These are phyloP conservation scores for Lochmaea crataegi DNA, from an alignment of 2,888 invertebrate genomes.

Conservation along the genomic window DNA sequence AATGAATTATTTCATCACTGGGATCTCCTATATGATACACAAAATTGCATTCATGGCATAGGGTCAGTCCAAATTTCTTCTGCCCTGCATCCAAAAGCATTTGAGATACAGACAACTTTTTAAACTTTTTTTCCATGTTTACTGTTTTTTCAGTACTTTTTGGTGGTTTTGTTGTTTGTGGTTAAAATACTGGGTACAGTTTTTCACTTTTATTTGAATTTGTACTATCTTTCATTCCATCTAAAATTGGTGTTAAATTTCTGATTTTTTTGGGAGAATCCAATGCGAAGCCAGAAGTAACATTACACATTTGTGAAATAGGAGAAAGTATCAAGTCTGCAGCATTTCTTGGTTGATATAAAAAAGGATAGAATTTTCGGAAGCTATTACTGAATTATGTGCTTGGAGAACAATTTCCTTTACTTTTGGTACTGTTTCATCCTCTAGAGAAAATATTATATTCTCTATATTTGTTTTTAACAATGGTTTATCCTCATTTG, in stretches of 20 bases:
- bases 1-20: constrained; percentile 81
- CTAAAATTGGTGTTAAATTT: constrained; percentile 56
- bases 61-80: constrained; percentile 79
- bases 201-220: constrained; percentile 48
- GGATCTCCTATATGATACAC: constrained; percentile 81
- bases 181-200: constrained; percentile 66
- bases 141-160: constrained; percentile 41
- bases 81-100: constrained; percentile 88
- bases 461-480: constrained; percentile 46
- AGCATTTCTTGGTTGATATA: constrained; percentile 45
- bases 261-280: constrained; percentile 66
- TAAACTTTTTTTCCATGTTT: constrained; percentile 37
- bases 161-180: constrained; percentile 32
- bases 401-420: constrained; percentile 49
- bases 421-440: constrained; percentile 34
- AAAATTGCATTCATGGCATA: constrained; percentile 80
- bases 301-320: constrained; percentile 67
- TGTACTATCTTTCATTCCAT: constrained; percentile 44
- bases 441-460: constrained; percentile 61
- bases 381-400: constrained; percentile 50
- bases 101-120: constrained; percentile 65
- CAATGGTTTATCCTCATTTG: constrained; percentile 54
- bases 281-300: constrained; percentile 66
- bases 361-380: constrained; percentile 54
- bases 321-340: constrained; percentile 64